Conservation (phyloP, 1,140 invertebrate species). For the Drosophila cardini region DNA sequence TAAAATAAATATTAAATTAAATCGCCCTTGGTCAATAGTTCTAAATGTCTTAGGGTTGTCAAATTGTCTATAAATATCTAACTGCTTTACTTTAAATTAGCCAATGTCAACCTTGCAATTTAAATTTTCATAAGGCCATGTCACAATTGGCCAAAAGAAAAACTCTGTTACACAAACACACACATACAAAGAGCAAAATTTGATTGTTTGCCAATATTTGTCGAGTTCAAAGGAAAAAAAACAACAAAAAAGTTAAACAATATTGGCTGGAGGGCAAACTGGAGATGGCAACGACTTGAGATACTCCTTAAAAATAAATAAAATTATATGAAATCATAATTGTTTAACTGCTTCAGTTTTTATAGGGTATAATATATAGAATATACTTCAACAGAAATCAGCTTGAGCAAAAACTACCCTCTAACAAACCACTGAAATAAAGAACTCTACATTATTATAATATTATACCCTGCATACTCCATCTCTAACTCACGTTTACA, state of each 20-base stretch:
- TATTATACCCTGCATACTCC: background rate
- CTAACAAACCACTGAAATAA: too few relatives aligned
- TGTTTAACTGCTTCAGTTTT: too few relatives aligned
- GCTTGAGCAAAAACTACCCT: too few relatives aligned
- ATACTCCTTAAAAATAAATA: slow-evolving; percentile 3
- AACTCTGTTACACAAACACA: slow-evolving; percentile 16
- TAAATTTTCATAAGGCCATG: slow-evolving; percentile 19
- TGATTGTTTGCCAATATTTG: slow-evolving; percentile 39
- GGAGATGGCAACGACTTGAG: background rate
- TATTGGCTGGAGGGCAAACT: background rate
- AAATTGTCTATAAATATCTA: slow-evolving; percentile 13
- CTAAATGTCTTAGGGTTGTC: slow-evolving; percentile 14
- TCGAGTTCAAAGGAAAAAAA: slow-evolving; percentile 4
- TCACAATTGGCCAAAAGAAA: slow-evolving; percentile 11
- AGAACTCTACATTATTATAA: too few relatives aligned
- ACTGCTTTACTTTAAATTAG: slow-evolving; percentile 17
- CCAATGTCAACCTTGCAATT: slow-evolving; percentile 24
- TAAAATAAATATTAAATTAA: too few relatives aligned
- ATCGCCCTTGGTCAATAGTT: too few relatives aligned
- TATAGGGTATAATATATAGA: too few relatives aligned
- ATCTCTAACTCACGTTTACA: background rate
- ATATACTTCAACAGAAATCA: too few relatives aligned
- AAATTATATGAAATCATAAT: too few relatives aligned
- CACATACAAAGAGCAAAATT: slow-evolving; percentile 4
- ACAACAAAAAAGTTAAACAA: background rate